Evolutionary conservation across 2,888 invertebrate species (phyloP), one percentile per base, ranked within the genome.

Genomic region (Pycnomerus fuliginosus): DNA sequence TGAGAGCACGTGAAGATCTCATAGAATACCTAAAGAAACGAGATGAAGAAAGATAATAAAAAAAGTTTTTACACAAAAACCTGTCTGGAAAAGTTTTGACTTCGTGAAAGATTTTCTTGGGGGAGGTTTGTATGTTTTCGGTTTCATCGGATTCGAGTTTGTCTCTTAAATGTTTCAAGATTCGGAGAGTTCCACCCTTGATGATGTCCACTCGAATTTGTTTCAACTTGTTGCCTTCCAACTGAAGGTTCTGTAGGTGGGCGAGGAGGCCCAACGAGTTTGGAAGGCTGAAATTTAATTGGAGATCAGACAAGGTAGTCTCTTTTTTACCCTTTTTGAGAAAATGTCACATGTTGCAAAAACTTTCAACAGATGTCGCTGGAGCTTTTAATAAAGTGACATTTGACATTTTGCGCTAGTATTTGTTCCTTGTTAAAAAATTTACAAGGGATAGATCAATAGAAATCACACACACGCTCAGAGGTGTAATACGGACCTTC

Each of bases 151-250:
- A 60, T 27, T 58, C 62, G 24, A 70, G 72, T 44, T 80, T 82
- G 52, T 87, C 85, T 2, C 84, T 76, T 17, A 89, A 72, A 64
- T 85, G 88, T 67, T 86, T 86, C 68, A 94, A 78, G 65, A 95
- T 80, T 44, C 90, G 74, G 24, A 80, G 78, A 1, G 92, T 90
- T n/a, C 94, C 94, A 44, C 89, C 84, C 64, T 85, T 82, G 36
- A 94, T 77, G 40, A 95, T 82, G 69, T 94, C 94, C 44, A 86
- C 80, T 20, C 94, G 75, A 16, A 95, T 84, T 36, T 84, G 84
- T 58, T 86, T 82, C 54, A 94, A 74, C 59, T 87, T 86, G 73
- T 95, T 95, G 3, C 94, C 94, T 54, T 92, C 90, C 60, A 94
- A 77, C 50, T 83, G 84, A 34, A 95, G 77, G 54, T 86, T 86